Conservation (phyloP, 2,113 vertebrate genomes). For the Pluvianellus socialis region DNA sequence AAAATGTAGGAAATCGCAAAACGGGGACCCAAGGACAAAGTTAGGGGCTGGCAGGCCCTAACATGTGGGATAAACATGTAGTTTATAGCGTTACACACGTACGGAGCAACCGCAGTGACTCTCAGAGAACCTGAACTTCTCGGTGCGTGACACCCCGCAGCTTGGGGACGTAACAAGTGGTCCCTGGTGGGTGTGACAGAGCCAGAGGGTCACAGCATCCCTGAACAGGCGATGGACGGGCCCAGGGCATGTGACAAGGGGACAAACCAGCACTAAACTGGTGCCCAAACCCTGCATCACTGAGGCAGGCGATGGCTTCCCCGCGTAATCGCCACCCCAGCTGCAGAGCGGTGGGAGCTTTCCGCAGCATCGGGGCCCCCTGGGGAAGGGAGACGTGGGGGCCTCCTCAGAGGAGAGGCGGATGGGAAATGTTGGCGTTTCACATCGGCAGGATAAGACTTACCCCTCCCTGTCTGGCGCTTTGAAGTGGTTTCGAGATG, state of each 20-base stretch:
- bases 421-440: accelerated
- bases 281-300: background rate
- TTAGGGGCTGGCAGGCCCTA: background rate
- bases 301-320: background rate
- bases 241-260: background rate
- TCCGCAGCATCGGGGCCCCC: background rate
- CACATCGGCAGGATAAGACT: background rate
- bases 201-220: background rate
- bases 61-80: too few species aligned
- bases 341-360: background rate
- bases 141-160: background rate
- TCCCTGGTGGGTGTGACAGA: background rate
- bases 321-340: background rate
- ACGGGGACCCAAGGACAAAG: accelerated
- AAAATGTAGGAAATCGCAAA: background rate
- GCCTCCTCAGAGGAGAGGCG: background rate
- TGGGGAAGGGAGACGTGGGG: accelerated
- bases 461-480: accelerated
- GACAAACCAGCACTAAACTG: background rate
- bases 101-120: background rate
- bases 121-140: background rate
- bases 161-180: accelerated
- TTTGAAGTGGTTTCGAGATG: background rate
- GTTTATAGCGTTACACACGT: accelerated
- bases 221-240: background rate